Evolutionary conservation across 2,797 vertebrate genomes (phyloP).

Genomic region (Monodelphis domestica): DNA sequence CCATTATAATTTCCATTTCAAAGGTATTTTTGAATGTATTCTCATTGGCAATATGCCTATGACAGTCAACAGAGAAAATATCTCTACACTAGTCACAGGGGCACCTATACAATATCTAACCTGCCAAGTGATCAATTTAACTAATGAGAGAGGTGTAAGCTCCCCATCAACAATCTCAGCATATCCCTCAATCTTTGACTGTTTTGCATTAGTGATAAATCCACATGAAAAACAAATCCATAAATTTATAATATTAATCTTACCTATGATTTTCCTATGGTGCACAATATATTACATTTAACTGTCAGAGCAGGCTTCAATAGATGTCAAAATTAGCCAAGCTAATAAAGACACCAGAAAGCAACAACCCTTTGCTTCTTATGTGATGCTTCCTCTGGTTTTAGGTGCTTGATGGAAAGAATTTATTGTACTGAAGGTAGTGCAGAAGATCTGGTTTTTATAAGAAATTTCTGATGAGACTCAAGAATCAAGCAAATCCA

Average conservation of each 20-base stretch:
- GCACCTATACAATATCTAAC: neutral
- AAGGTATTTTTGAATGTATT: constrained; percentile 8
- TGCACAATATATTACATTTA: constrained; percentile 14
- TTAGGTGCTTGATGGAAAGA: neutral
- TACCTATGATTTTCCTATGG: constrained; percentile 15
- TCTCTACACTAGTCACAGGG: constrained; percentile 7
- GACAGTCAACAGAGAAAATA: neutral
- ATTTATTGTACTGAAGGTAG: neutral
- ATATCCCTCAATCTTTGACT: constrained; percentile 16
- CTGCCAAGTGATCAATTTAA: constrained; percentile 59
- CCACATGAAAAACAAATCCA: constrained; percentile 5
- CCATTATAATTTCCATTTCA: constrained; percentile 4
- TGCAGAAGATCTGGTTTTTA: neutral
- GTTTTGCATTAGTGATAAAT: constrained; percentile 35
- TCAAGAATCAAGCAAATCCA: neutral
- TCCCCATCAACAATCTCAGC: constrained; percentile 19
- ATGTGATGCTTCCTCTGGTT: neutral
- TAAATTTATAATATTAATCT: constrained; percentile 31
- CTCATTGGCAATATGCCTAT: constrained; percentile 23
- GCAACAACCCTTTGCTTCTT: neutral
- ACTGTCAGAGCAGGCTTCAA: neutral
- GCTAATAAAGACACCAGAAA: neutral
- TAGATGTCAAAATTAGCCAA: neutral
- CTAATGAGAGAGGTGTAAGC: constrained; percentile 50
- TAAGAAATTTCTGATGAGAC: neutral